Percentiles rank a stretch among this genome's conserved stretches.
Evolutionary conservation across 2,888 invertebrate species (phyloP).

Genomic region (Oxyscelio sp.): DNA sequence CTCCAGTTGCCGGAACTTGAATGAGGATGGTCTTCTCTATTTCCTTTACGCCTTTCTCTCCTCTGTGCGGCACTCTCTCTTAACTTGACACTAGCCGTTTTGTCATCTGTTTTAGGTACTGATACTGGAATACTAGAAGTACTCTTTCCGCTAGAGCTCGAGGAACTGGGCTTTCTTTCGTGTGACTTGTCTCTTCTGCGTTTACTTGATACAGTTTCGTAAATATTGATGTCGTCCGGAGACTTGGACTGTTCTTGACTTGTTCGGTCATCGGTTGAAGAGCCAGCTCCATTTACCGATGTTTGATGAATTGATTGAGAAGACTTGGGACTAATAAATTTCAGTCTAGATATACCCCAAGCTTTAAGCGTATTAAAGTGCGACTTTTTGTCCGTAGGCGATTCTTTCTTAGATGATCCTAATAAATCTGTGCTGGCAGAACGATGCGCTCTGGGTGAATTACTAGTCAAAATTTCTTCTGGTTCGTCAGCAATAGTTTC

Average conservation of each 20-base stretch:
- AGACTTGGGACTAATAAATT: slow-evolving; percentile 90
- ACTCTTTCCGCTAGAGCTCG: slow-evolving; percentile 89
- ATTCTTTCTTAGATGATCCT: slow-evolving; percentile 90
- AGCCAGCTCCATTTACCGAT: slow-evolving; percentile 58
- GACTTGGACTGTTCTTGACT: slow-evolving; percentile 72
- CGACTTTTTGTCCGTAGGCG: slow-evolving; percentile 91
- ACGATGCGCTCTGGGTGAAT: slow-evolving; percentile 83
- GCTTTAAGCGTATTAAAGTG: slow-evolving; percentile 95
- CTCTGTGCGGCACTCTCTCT: slow-evolving; percentile 93
- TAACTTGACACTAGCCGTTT: slow-evolving; percentile 91
- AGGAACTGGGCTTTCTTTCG: slow-evolving; percentile 94
- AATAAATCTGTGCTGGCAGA: slow-evolving; percentile 92
- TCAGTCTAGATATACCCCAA: slow-evolving; percentile 94
- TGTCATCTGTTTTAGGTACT: slow-evolving; percentile 79
- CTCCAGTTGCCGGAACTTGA: no score
- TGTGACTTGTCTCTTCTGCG: slow-evolving; percentile 92
- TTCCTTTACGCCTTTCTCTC: no score
- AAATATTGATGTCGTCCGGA: slow-evolving; percentile 90
- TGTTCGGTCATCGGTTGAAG: slow-evolving; percentile 71
- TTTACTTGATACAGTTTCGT: slow-evolving; percentile 91
- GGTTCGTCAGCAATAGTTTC: slow-evolving; percentile 83
- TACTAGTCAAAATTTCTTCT: slow-evolving; percentile 80
- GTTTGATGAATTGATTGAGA: slow-evolving; percentile 77
- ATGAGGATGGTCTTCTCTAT: no score
- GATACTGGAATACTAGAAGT: slow-evolving; percentile 84